Percentiles rank a stretch among this genome's conserved stretches.
phyloP scores from a whole-genome alignment of 2,888 invertebrate species.

The Caenorhabditis sulstoni region DNA sequence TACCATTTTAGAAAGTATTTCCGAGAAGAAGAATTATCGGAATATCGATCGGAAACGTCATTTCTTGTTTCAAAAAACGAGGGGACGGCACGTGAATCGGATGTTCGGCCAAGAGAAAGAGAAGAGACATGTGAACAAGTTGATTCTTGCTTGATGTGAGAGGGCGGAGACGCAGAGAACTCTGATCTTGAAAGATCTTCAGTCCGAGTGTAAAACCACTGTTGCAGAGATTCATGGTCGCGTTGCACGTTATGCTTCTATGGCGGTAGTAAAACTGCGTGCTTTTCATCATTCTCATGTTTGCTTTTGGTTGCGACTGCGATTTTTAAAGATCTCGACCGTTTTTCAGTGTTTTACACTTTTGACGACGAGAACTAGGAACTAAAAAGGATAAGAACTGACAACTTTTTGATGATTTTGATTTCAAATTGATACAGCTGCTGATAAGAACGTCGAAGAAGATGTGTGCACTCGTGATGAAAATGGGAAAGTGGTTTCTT shows the following conservation, averaged over 20 bases:
- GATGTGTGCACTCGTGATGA: slow-evolving; percentile 11
- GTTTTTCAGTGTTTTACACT: neutral
- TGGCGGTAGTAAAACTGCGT: neutral
- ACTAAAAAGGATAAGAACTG: neutral
- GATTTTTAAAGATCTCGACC: slow-evolving; percentile 25
- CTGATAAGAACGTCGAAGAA: slow-evolving; percentile 19
- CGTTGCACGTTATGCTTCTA: too few species aligned
- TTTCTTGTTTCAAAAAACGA: too few species aligned
- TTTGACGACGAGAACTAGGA: neutral
- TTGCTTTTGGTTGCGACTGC: slow-evolving; percentile 4
- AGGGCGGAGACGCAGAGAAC: slow-evolving; percentile 1
- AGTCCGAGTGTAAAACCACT: neutral
- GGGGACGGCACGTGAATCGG: slow-evolving; percentile 18
- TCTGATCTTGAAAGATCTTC: slow-evolving; percentile 24
- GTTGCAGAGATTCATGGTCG: neutral
- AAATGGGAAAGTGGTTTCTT: too few species aligned
- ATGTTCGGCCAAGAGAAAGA: slow-evolving; percentile 13
- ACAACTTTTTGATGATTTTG: slow-evolving; percentile 6
- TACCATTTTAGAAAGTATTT: too few species aligned
- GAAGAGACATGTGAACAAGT: slow-evolving; percentile 21
- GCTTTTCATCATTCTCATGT: neutral
- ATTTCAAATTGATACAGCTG: neutral
- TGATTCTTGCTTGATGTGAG: neutral
- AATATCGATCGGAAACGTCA: too few species aligned
- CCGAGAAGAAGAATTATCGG: too few species aligned